These are phyloP conservation scores for Piliocolobus tephrosceles DNA, from an alignment of 2,113 vertebrate species.

Conservation along the genomic window DNA sequence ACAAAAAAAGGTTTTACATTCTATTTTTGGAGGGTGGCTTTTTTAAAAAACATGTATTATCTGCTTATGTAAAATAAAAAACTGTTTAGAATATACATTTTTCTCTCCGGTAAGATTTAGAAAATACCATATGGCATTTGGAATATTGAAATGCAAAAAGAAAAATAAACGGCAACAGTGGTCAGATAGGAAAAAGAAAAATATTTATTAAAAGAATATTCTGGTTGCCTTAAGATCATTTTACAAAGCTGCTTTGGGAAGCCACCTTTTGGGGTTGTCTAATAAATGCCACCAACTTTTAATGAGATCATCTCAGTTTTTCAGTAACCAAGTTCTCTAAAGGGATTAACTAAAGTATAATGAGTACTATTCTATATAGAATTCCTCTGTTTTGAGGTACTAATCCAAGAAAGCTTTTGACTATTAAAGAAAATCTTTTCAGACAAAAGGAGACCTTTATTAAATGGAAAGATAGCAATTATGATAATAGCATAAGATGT, in stretches of 20 bases:
- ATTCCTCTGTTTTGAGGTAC: conserved; percentile 38
- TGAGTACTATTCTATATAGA: conserved; percentile 14
- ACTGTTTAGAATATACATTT: background rate
- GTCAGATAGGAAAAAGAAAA: background rate
- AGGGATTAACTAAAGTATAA: background rate
- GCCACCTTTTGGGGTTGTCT: background rate
- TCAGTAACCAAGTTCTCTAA: conserved; percentile 44
- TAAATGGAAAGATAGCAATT: conserved; percentile 60
- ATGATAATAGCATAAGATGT: conserved; percentile 44
- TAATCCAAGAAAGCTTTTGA: conserved; percentile 61
- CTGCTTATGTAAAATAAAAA: background rate
- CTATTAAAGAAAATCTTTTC: conserved; percentile 44
- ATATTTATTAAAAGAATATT: conserved; percentile 30
- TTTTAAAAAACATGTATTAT: background rate
- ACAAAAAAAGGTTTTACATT: background rate
- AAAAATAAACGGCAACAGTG: background rate
- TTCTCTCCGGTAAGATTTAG: background rate
- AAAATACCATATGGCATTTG: background rate
- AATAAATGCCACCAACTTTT: background rate
- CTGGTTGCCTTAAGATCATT: background rate
- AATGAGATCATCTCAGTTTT: background rate
- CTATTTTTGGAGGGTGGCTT: conserved; percentile 16
- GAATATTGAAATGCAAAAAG: background rate
- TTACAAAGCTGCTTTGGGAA: conserved; percentile 30
- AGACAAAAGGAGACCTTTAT: conserved; percentile 56